Conservation (phyloP, 2,113 vertebrate species). For the Sphyrna mokarran region DNA sequence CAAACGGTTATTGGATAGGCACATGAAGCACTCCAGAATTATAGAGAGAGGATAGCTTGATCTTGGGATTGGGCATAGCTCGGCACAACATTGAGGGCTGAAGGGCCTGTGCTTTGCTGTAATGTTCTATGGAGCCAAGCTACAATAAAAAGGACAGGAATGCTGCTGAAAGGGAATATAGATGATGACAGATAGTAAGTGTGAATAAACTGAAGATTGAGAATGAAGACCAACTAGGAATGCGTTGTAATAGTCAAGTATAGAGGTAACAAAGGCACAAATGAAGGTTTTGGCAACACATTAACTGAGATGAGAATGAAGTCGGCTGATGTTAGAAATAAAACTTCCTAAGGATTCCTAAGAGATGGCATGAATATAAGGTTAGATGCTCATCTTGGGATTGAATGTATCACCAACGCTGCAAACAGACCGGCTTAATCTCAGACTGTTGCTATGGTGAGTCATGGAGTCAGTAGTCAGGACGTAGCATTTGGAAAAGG, state of each 20-base stretch:
- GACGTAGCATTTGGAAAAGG: background rate
- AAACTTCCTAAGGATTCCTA: background rate
- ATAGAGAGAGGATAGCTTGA: too few species aligned
- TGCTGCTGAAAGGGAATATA: background rate
- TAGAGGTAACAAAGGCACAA: background rate
- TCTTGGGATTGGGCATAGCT: too few species aligned
- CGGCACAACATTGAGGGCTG: too few species aligned
- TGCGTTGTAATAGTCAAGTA: too few species aligned
- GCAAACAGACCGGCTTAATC: background rate
- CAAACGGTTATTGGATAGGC: too few species aligned
- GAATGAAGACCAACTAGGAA: too few species aligned
- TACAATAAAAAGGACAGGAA: background rate
- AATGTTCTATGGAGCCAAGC: background rate
- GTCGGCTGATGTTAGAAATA: background rate
- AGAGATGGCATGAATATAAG: background rate
- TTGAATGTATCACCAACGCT: background rate
- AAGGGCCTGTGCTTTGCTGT: too few species aligned
- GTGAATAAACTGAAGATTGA: background rate
- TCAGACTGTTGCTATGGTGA: background rate
- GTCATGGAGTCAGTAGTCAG: background rate
- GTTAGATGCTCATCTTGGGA: background rate
- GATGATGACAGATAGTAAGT: background rate
- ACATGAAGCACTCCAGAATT: too few species aligned
- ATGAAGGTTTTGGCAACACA: background rate
- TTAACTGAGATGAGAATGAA: background rate